Conservation (phyloP, 2,888 invertebrate genomes). For the Argynnis bischoffii region DNA sequence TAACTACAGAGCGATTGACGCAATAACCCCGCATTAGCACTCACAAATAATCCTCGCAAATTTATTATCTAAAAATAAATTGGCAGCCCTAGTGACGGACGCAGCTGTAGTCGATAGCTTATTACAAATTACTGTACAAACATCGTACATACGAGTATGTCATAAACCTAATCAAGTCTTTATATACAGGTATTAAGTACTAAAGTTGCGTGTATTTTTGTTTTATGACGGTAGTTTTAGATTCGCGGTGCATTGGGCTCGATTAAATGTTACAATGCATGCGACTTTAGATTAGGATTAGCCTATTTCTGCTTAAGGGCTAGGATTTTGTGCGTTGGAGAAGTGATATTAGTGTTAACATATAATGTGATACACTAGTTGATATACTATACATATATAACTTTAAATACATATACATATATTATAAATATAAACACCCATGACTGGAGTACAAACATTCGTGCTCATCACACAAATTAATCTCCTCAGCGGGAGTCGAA, state of each 20-base stretch:
- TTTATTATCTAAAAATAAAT: constrained; percentile 71
- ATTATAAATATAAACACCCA: too few relatives aligned
- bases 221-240: constrained; percentile 40
- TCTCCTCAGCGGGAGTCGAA: too few relatives aligned
- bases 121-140: constrained; percentile 64
- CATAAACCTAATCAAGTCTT: constrained; percentile 36
- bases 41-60: constrained; percentile 67
- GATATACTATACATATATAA: too few relatives aligned
- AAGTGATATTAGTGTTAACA: constrained; percentile 10
- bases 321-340: background rate
- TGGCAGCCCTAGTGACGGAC: constrained; percentile 70
- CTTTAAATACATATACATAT: too few relatives aligned
- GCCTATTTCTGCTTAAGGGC: constrained; percentile 44
- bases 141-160: constrained; percentile 40
- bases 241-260: constrained; percentile 47
- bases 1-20: constrained; percentile 50
- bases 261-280: constrained; percentile 57
- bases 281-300: constrained; percentile 51
- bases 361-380: too few relatives aligned
- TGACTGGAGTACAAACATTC: too few relatives aligned
- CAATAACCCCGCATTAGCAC: constrained; percentile 62
- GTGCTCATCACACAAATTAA: too few relatives aligned
- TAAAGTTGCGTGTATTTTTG: constrained; percentile 43
- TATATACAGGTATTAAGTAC: constrained; percentile 41
- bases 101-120: constrained; percentile 78